These are phyloP conservation scores for Stenotaenia linearis DNA, from an alignment of 2,888 invertebrate genomes.

Conservation along the genomic window DNA sequence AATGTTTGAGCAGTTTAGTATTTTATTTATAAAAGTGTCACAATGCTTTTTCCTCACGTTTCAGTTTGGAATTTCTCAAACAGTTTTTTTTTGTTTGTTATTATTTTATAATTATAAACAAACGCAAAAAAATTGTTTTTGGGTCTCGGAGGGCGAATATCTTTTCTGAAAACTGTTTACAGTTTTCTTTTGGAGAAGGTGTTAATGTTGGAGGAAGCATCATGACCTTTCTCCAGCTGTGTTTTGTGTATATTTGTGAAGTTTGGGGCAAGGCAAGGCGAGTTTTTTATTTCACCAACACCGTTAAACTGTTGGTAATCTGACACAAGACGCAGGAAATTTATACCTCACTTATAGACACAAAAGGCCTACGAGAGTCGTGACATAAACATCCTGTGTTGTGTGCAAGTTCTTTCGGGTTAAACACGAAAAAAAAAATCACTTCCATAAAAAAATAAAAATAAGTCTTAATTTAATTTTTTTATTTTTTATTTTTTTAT, in stretches of 20 bases:
- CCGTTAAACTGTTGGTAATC: constrained; percentile 28
- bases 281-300: constrained; percentile 24
- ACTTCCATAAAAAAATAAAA: not conserved
- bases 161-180: constrained; percentile 22
- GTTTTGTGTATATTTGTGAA: constrained; percentile 23
- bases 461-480: not conserved
- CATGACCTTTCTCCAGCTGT: constrained; percentile 24
- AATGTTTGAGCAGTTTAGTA: not conserved
- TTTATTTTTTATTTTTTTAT: not conserved
- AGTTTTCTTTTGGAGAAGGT: constrained; percentile 8
- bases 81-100: not conserved
- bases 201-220: constrained; percentile 26
- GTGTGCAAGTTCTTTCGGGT: constrained; percentile 8
- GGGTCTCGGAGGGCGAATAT: constrained; percentile 10
- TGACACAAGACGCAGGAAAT: constrained; percentile 27
- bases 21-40: constrained; percentile 27
- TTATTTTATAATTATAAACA: not conserved
- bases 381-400: constrained; percentile 28
- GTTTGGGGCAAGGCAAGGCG: constrained; percentile 21
- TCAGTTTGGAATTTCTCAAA: constrained; percentile 17
- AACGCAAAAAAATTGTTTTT: not conserved
- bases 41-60: not conserved
- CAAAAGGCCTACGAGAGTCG: constrained; percentile 29
- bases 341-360: constrained; percentile 22
- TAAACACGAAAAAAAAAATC: constrained; percentile 22